These are phyloP conservation scores for Drosophila neoperkinsi DNA, from an alignment of 2,888 invertebrate species.

Conservation along the genomic window DNA sequence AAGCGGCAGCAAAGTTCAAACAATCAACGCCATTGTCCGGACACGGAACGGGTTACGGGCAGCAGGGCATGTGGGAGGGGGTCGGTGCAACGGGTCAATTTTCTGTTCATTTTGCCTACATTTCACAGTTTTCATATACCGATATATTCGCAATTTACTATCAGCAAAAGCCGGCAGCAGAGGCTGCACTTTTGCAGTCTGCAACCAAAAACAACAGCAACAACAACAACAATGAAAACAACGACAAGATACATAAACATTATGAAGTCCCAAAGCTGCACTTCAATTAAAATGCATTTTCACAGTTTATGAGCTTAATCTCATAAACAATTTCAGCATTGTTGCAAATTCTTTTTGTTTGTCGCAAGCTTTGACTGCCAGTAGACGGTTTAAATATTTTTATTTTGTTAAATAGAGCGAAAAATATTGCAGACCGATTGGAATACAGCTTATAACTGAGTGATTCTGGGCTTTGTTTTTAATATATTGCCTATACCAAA, in stretches of 20 bases:
- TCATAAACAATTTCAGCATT: conserved; percentile 80
- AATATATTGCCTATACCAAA: background rate
- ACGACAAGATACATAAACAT: conserved; percentile 37
- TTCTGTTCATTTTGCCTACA: conserved; percentile 61
- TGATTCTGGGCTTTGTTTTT: background rate
- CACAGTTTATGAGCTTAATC: conserved; percentile 82
- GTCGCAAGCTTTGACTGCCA: conserved; percentile 51
- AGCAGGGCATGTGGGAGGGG: background rate
- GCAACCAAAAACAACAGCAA: conserved; percentile 34
- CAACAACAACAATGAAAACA: conserved; percentile 34
- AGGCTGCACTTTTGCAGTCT: conserved; percentile 7
- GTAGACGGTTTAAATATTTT: conserved; percentile 54
- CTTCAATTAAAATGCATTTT: conserved; percentile 85
- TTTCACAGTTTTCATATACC: conserved; percentile 59
- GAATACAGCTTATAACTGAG: background rate
- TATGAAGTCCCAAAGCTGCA: conserved; percentile 83
- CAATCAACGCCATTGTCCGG: conserved; percentile 76
- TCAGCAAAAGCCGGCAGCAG: conserved; percentile 49
- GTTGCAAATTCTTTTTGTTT: conserved; percentile 53
- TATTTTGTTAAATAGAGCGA: conserved; percentile 16
- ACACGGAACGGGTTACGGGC: conserved; percentile 5
- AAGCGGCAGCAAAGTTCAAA: conserved; percentile 73
- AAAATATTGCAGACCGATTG: background rate
- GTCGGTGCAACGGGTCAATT: conserved; percentile 10
- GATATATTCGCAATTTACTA: conserved; percentile 76